Conservation (phyloP, 2,888 invertebrate genomes). For the Heliconius ethilla region DNA sequence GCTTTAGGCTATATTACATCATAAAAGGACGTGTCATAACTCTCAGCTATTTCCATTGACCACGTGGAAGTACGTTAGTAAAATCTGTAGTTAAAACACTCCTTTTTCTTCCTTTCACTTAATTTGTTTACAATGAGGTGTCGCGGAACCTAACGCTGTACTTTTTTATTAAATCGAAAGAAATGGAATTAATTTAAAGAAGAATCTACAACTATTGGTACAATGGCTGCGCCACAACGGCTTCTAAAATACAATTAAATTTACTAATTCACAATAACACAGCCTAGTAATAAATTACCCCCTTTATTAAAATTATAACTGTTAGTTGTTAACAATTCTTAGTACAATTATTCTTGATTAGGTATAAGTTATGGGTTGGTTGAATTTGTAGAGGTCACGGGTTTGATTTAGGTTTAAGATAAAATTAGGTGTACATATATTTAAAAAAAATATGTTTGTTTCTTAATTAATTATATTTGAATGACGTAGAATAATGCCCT, state of each 20-base stretch:
- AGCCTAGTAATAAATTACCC: neutral
- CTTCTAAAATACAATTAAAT: neutral
- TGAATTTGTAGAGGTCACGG: constrained; percentile 12
- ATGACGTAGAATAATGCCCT: too few species aligned
- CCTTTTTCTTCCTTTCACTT: neutral
- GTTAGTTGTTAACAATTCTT: constrained; percentile 15
- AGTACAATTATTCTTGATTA: constrained; percentile 23
- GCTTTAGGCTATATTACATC: too few species aligned
- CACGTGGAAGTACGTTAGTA: neutral
- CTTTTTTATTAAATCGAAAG: too few species aligned
- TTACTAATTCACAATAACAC: neutral
- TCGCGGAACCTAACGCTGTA: neutral
- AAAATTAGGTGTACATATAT: constrained; percentile 4
- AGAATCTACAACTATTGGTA: neutral
- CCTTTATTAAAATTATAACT: constrained; percentile 4
- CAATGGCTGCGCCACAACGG: neutral
- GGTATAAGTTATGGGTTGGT: constrained; percentile 3
- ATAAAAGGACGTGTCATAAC: too few species aligned
- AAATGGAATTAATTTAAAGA: neutral
- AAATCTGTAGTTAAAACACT: neutral
- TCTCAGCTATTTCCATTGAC: too few species aligned
- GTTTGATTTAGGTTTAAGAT: constrained; percentile 18
- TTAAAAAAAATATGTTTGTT: neutral
- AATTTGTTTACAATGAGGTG: neutral
- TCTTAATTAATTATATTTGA: neutral